Percentiles rank a stretch among this genome's conserved stretches.
Conservation (phyloP, 2,113 vertebrate genomes). For the Camelus bactrianus region DNA sequence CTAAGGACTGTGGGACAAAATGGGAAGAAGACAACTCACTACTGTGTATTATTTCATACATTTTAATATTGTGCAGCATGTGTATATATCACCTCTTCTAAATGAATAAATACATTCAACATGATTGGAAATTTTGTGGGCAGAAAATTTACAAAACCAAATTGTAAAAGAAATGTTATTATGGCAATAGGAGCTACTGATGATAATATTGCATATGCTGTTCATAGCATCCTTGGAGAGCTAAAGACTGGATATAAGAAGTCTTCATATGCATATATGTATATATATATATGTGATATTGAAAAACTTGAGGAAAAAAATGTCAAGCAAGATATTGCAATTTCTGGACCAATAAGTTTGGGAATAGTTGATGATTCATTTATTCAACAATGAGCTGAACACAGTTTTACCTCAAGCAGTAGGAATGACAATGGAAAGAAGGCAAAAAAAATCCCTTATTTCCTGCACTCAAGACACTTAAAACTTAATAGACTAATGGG, state of each 20-base stretch:
- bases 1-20: no score
- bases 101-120: neutral
- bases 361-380: neutral
- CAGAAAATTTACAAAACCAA: constrained; percentile 11
- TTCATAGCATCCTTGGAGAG: neutral
- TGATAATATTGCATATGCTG: neutral
- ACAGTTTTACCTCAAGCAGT: neutral
- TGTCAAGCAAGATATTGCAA: neutral
- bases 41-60: neutral
- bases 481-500: neutral
- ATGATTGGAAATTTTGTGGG: neutral
- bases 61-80: neutral
- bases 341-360: neutral
- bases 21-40: neutral
- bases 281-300: neutral
- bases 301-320: neutral
- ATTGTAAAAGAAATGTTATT: neutral
- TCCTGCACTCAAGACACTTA: neutral
- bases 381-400: neutral
- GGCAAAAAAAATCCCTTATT: neutral
- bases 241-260: neutral
- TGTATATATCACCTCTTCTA: neutral
- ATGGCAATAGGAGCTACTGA: neutral
- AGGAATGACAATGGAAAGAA: neutral
- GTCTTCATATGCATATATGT: neutral